Percentiles rank a stretch among this genome's conserved stretches.
Evolutionary conservation across 2,113 vertebrate species (phyloP).

Genomic region (Cyanistes caeruleus): DNA sequence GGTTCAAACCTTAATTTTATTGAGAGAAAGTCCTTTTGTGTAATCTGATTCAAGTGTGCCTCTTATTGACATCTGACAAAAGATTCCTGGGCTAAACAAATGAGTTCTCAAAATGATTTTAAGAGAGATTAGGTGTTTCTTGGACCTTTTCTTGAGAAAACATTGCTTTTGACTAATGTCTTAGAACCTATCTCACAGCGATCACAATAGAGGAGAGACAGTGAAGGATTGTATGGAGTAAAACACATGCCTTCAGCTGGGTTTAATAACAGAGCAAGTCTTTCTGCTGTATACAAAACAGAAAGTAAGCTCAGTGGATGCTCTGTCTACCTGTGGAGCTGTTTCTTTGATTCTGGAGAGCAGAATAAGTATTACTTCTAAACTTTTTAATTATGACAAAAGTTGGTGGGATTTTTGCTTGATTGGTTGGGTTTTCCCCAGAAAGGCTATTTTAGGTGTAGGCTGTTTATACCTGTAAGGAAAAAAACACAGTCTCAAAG

Average conservation of each 20-base stretch:
- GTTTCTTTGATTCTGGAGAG: background rate
- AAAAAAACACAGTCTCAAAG: background rate
- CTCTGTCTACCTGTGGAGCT: background rate
- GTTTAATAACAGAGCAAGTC: background rate
- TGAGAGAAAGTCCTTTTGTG: background rate
- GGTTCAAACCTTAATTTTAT: background rate
- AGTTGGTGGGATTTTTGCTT: background rate
- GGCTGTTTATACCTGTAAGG: background rate
- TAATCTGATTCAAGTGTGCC: background rate
- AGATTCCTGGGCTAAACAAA: slow-evolving; percentile 8
- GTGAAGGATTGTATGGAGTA: background rate
- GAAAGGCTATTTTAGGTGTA: background rate
- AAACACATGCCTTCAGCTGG: background rate
- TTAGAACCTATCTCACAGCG: background rate
- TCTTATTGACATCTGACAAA: slow-evolving; percentile 23
- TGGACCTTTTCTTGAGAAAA: background rate
- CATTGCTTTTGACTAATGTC: background rate
- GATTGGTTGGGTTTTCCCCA: background rate
- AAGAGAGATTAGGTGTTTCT: background rate
- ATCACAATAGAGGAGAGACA: background rate
- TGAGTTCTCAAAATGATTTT: background rate
- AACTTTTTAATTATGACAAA: background rate
- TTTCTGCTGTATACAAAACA: background rate
- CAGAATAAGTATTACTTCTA: background rate
- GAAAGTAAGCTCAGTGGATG: background rate